Percentiles rank a stretch among this genome's conserved stretches.
Conservation (phyloP, 1,140 invertebrate species). For the Drosophila pseudoobscura region DNA sequence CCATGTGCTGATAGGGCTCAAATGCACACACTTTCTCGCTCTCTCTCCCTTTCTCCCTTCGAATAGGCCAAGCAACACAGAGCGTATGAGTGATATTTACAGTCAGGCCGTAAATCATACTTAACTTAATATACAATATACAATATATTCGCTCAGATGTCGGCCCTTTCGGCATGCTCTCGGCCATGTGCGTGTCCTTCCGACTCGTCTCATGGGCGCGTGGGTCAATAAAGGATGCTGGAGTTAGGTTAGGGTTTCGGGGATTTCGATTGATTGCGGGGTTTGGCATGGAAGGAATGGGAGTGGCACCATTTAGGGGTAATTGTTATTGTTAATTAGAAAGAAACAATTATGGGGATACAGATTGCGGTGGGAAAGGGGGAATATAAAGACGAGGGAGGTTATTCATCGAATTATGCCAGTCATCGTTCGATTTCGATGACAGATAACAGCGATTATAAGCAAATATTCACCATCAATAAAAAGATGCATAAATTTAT, state of each 20-base stretch:
- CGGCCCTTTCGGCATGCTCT: slow-evolving; percentile 17
- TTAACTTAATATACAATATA: slow-evolving; percentile 74
- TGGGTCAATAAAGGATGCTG: slow-evolving; percentile 45
- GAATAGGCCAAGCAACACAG: slow-evolving; percentile 21
- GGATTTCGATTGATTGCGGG: slow-evolving; percentile 33
- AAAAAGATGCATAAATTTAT: no score
- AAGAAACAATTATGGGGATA: neutral
- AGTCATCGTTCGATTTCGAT: no score
- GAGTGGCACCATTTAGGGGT: neutral
- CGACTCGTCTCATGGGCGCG: neutral
- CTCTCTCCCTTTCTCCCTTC: neutral
- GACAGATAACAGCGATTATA: no score
- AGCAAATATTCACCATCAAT: no score
- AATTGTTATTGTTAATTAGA: slow-evolving; percentile 45
- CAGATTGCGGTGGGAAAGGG: neutral
- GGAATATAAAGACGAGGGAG: neutral
- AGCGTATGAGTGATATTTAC: slow-evolving; percentile 70
- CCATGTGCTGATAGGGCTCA: slow-evolving; percentile 55
- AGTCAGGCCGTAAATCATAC: slow-evolving; percentile 74
- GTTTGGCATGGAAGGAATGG: slow-evolving; percentile 1
- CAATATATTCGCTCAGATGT: slow-evolving; percentile 37
- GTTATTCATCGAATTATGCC: no score
- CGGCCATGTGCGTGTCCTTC: slow-evolving; percentile 28
- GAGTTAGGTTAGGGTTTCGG: slow-evolving; percentile 18
- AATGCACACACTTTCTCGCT: slow-evolving; percentile 12